These are phyloP conservation scores for Paratilapia polleni DNA, from an alignment of 2,113 vertebrate species.

Conservation along the genomic window DNA sequence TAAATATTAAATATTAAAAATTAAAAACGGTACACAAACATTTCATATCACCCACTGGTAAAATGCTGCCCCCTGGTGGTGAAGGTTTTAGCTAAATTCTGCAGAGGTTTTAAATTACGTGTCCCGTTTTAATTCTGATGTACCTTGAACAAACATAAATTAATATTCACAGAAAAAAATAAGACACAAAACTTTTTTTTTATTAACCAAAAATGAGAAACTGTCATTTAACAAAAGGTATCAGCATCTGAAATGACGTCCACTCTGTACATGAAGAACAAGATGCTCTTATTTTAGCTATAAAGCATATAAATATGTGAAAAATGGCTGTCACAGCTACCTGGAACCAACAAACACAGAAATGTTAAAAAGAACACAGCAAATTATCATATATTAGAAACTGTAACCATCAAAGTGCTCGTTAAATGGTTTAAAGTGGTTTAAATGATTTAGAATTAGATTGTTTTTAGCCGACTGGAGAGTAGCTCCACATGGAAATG, in stretches of 20 bases:
- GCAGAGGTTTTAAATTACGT: neutral
- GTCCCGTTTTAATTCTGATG: neutral
- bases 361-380: neutral
- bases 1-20: too few relatives aligned
- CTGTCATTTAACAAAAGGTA: neutral
- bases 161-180: neutral
- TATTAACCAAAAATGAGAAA: neutral
- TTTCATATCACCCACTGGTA: too few relatives aligned
- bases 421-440: too few relatives aligned
- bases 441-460: neutral
- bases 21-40: too few relatives aligned
- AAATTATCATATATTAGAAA: neutral
- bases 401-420: accelerated
- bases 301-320: neutral
- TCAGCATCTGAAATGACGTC: neutral
- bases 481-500: neutral
- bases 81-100: neutral
- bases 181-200: neutral
- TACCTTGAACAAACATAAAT: accelerated
- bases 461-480: accelerated
- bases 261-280: neutral
- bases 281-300: accelerated
- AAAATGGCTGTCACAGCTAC: neutral
- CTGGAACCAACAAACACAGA: neutral
- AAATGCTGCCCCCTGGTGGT: accelerated